These are phyloP conservation scores for Amblyteles armatorius DNA, from an alignment of 2,888 invertebrate species.

Conservation along the genomic window DNA sequence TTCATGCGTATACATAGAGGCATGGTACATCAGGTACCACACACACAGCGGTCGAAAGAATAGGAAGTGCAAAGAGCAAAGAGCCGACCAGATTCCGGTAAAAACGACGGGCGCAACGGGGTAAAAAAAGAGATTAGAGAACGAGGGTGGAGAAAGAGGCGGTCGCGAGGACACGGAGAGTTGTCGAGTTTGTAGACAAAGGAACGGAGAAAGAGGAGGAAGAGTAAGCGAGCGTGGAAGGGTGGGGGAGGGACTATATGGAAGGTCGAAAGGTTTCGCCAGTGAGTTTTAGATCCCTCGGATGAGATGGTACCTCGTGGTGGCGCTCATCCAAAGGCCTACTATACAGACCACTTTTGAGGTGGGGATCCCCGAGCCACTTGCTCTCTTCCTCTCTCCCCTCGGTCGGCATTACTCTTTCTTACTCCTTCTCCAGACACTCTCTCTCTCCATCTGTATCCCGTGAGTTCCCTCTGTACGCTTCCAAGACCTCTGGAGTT, in stretches of 20 bases:
- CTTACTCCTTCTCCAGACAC: conserved; percentile 43
- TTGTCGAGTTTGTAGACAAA: conserved; percentile 44
- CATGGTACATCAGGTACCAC: neutral
- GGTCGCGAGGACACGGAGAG: conserved; percentile 22
- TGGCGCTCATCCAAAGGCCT: conserved; percentile 61
- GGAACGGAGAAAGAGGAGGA: conserved; percentile 30
- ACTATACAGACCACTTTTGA: conserved; percentile 49
- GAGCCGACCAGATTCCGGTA: conserved; percentile 37
- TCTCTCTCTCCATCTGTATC: conserved; percentile 33
- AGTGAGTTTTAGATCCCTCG: conserved; percentile 15
- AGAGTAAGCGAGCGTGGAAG: conserved; percentile 3
- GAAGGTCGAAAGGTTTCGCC: conserved; percentile 34
- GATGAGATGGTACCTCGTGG: conserved; percentile 40
- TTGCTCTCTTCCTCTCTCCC: conserved; percentile 43
- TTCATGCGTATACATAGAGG: neutral
- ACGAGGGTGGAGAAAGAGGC: conserved; percentile 48
- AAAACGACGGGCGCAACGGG: conserved; percentile 52
- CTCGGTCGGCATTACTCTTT: conserved; percentile 15
- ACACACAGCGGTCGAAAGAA: neutral
- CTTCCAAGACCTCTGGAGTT: conserved; percentile 71
- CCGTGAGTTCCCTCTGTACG: conserved; percentile 41
- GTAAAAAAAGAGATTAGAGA: conserved; percentile 56
- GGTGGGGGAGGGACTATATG: neutral
- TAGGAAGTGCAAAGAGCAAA: neutral
- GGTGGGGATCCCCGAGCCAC: conserved; percentile 46